A percentile compares a stretch with the other conserved stretches of the same genome.
phyloP scores from a whole-genome alignment of 2,888 invertebrate genomes.

The Phytoseiulus persimilis region DNA sequence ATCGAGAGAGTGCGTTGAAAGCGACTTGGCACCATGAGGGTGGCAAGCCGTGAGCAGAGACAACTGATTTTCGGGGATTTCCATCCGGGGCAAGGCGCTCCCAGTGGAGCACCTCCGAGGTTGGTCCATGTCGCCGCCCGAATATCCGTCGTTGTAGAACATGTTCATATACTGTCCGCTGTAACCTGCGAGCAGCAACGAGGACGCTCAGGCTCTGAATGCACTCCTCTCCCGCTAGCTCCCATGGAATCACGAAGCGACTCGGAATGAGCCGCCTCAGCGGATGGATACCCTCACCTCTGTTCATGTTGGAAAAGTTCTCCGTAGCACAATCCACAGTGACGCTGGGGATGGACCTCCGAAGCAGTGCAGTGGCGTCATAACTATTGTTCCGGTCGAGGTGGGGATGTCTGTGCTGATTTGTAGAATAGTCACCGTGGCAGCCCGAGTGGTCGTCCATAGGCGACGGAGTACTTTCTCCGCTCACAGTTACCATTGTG shows the following conservation, averaged over 20 bases:
- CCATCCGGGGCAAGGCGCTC: conserved; percentile 32
- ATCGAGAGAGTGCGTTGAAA: conserved; percentile 43
- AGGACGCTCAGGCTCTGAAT: not conserved
- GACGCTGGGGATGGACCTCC: conserved; percentile 39
- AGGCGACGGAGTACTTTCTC: conserved; percentile 16
- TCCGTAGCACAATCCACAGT: conserved; percentile 36
- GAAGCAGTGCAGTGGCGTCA: conserved; percentile 35
- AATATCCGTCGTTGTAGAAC: conserved; percentile 36
- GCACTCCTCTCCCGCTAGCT: too few relatives aligned
- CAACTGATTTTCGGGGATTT: conserved; percentile 31
- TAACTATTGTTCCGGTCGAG: conserved; percentile 37
- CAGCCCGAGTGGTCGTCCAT: conserved; percentile 22
- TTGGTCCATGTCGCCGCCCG: conserved; percentile 21
- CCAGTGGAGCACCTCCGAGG: conserved; percentile 27
- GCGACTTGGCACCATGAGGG: conserved; percentile 35
- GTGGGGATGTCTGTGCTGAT: conserved; percentile 33
- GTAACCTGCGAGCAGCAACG: not conserved
- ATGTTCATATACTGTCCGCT: conserved; percentile 32
- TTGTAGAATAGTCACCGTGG: conserved; percentile 17
- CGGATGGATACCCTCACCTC: conserved; percentile 15
- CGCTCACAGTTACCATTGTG: conserved; percentile 26
- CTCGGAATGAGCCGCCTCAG: too few relatives aligned
- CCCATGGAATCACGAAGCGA: not conserved
- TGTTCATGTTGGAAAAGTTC: conserved; percentile 29
- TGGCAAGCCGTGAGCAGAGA: conserved; percentile 31